phyloP scores from a whole-genome alignment of 35 echinoderm and acorn worm genomes.

The Apostichopus japonicus region DNA sequence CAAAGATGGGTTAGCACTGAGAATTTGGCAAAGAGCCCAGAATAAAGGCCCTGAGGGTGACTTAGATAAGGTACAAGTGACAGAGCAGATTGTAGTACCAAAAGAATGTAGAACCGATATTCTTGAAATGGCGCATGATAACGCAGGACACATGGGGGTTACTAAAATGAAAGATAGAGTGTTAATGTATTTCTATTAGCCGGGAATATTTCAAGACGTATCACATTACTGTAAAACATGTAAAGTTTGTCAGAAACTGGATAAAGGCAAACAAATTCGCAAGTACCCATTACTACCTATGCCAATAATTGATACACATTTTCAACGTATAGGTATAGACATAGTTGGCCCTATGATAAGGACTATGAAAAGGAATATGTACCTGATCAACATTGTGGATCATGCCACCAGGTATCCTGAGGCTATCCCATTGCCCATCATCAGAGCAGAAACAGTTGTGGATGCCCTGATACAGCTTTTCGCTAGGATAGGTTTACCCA shows the following conservation, averaged over 20 bases:
- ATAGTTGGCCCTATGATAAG: not conserved
- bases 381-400: not conserved
- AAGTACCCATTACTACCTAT: too few relatives aligned
- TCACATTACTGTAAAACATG: too few relatives aligned
- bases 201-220: too few relatives aligned
- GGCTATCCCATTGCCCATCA: not conserved
- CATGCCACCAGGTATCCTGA: too few relatives aligned
- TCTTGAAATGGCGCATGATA: too few relatives aligned
- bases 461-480: conserved; percentile 33
- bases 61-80: not conserved
- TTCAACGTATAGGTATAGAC: too few relatives aligned
- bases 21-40: not conserved
- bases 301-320: not conserved
- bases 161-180: not conserved
- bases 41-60: not conserved
- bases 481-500: conserved; percentile 6
- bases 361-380: conserved; percentile 23
- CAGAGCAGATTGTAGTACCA: not conserved
- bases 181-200: conserved; percentile 10
- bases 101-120: too few relatives aligned
- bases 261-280: not conserved
- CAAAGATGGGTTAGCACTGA: not conserved
- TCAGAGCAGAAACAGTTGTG: too few relatives aligned
- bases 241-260: not conserved
- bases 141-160: not conserved